Base-by-base conservation (phyloP, 2,888 invertebrate genomes). In the Philonicus albiceps region DNA sequence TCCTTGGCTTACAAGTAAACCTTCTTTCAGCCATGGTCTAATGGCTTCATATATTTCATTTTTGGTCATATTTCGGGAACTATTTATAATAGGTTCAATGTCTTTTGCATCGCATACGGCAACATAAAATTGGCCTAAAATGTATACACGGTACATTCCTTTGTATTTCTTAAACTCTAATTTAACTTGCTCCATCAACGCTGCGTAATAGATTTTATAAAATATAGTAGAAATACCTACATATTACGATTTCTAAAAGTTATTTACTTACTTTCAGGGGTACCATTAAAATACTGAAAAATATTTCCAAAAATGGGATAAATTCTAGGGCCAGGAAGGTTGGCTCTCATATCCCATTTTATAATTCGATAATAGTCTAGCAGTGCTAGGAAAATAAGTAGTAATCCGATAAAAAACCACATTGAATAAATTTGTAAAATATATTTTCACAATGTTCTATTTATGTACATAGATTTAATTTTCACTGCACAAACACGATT, bases 1-100 rank as follows among this genome's bases (percentile, higher is more conserved):
- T 55, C 91, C 91, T 40, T 90, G 89, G 87, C 91, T 91, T 3
- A 91, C 84, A 0, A 92, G 88, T 0, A 92, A 83, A 0, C 92
- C 92, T 74, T 31, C 37, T 31, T 34, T 74, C 7, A 74, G 34
- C 74, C 74, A 74, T n/a, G 34, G 37, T 34, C 74, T 13, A n/a
- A 74, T 0, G 0, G 7, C n/a, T 4, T 74, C 16, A 3, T 31
- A 34, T 13, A 34, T 4, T 31, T 74, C 74, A 74, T 74, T 74
- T 37, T 74, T 74, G 1, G 4, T 5, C 11, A 74, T 74, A n/a
- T 74, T 7, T 1, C 27, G 27, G 0, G 74, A 37, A 16, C 37
- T 74, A 19, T 31, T 74, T 37, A 31, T 2, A 34, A 74, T 34
- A 16, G 37, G 34, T 16, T 74, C 74, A 34, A 74, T 74, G 16